phyloP scores from a whole-genome alignment of 2,113 vertebrate species.

The Marcusenius ussheri region DNA sequence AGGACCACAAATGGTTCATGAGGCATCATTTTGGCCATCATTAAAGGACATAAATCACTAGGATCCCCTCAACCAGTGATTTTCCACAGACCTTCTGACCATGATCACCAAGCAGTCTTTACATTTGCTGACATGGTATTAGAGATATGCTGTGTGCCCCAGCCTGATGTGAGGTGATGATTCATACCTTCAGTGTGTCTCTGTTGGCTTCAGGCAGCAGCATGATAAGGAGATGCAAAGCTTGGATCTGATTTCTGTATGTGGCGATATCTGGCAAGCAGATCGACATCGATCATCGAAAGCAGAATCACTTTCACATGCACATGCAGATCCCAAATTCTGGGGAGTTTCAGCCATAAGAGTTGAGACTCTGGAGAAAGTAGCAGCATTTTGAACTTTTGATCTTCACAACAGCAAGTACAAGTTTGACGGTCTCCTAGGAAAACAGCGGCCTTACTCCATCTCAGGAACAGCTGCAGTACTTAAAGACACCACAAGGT shows the following conservation, averaged over 20 bases:
- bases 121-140: not conserved
- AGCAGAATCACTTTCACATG: not conserved
- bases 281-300: conserved; percentile 25
- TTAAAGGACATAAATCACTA: not conserved
- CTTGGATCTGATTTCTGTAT: conserved; percentile 80
- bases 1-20: not conserved
- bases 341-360: not conserved
- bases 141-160: not conserved
- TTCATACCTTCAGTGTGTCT: conserved; percentile 76
- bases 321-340: not conserved
- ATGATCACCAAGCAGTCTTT: not conserved
- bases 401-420: not conserved
- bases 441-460: too few species aligned
- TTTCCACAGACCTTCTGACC: not conserved
- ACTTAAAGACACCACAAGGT: not conserved
- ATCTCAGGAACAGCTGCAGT: not conserved
- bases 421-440: too few species aligned
- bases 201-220: conserved; percentile 83
- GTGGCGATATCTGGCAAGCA: conserved; percentile 71
- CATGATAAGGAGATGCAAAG: conserved; percentile 83
- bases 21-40: not conserved
- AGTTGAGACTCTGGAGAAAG: not conserved
- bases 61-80: not conserved
- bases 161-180: not conserved
- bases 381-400: not conserved